Conservation (phyloP, 2,797 vertebrate genomes). For the Chelon auratus region DNA sequence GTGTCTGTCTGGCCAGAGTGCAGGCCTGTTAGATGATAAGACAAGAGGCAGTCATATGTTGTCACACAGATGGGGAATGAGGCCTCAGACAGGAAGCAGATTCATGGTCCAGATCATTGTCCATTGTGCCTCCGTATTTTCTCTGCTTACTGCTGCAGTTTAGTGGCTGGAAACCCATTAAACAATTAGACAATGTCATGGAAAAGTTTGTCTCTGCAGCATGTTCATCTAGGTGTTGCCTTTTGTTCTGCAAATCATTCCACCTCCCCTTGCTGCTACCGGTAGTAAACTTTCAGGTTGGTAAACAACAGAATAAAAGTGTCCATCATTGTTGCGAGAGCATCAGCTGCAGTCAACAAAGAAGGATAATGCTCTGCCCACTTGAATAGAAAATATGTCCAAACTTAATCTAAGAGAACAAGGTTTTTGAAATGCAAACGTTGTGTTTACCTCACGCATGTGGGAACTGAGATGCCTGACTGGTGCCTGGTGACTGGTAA, state of each 20-base stretch:
- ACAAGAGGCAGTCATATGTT: constrained; percentile 77
- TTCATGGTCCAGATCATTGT: constrained; percentile 68
- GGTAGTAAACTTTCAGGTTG: not conserved
- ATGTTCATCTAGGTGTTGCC: constrained; percentile 5
- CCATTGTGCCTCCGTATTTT: constrained; percentile 67
- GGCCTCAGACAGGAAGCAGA: constrained; percentile 73
- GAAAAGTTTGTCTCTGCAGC: constrained; percentile 40
- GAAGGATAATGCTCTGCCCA: not conserved
- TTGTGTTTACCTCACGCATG: not conserved
- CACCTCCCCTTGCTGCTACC: not conserved
- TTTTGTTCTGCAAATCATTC: constrained; percentile 1
- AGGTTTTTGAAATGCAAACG: no score
- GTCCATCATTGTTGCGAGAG: not conserved
- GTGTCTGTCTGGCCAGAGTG: constrained; percentile 42
- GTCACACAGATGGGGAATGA: constrained; percentile 56
- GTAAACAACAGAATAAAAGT: not conserved
- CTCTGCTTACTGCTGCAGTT: constrained; percentile 73
- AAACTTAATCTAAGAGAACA: not conserved
- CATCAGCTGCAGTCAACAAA: constrained; percentile 6
- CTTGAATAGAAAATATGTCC: not conserved
- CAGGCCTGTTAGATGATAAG: constrained; percentile 78
- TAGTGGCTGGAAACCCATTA: constrained; percentile 47
- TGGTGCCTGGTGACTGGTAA: no score
- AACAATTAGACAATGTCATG: constrained; percentile 49
- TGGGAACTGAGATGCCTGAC: not conserved